These are phyloP conservation scores for Lamprologus tigripictilis DNA, from an alignment of 2,113 vertebrate genomes.

Conservation along the genomic window DNA sequence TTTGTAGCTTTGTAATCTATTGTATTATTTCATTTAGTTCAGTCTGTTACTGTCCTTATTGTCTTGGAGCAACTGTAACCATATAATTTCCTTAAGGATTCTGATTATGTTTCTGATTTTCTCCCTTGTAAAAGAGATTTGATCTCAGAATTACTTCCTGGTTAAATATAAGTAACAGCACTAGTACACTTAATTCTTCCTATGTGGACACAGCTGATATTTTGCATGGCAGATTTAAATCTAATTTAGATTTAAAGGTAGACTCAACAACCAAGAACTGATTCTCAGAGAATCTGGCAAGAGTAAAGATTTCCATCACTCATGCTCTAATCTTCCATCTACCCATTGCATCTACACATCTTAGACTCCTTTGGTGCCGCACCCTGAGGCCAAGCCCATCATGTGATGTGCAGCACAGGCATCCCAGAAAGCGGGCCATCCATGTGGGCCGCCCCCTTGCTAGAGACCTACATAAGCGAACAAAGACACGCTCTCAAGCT, in stretches of 20 bases:
- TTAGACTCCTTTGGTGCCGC: conserved; percentile 33
- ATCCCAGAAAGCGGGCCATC: conserved; percentile 53
- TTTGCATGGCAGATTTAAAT: neutral
- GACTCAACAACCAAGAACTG: neutral
- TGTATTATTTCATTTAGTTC: neutral
- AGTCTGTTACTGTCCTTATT: neutral
- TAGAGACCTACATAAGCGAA: conserved; percentile 61
- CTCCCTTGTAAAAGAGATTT: neutral
- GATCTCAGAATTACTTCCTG: neutral
- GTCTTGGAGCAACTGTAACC: neutral
- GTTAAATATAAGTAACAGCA: neutral
- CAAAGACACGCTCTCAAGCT: conserved; percentile 42
- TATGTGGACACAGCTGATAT: neutral
- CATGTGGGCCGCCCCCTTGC: conserved; percentile 21
- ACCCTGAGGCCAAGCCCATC: conserved; percentile 56
- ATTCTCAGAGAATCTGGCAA: conserved; percentile 25
- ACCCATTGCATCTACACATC: conserved; percentile 15
- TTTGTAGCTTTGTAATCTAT: neutral
- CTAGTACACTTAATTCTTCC: neutral
- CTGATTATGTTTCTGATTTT: neutral
- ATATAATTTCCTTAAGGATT: neutral
- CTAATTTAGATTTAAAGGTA: neutral
- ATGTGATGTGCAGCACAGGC: conserved; percentile 40
- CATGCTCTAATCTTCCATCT: conserved; percentile 8
- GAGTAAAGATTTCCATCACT: conserved; percentile 21